phyloP scores from a whole-genome alignment of 2,797 vertebrate genomes.

The Sebastes diaconus region DNA sequence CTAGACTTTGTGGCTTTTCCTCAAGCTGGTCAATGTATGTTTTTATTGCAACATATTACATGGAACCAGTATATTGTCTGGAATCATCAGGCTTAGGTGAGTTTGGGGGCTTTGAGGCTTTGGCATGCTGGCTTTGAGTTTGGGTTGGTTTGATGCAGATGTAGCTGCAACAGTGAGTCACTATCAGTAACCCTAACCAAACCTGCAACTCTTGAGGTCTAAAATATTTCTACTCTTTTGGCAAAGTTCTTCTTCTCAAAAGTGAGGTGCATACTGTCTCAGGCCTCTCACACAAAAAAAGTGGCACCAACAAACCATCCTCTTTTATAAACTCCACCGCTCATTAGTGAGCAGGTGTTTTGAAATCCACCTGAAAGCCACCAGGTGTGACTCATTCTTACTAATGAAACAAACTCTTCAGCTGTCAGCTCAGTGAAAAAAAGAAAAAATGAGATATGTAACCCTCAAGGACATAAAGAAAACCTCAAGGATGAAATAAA shows the following conservation, averaged over 20 bases:
- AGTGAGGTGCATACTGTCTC: neutral
- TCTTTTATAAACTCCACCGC: constrained; percentile 14
- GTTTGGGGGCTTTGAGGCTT: too few species aligned
- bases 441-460: neutral
- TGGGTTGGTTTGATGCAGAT: too few species aligned
- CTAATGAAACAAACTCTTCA: neutral
- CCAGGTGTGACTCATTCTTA: constrained; percentile 12
- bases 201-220: neutral
- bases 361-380: neutral
- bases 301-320: neutral
- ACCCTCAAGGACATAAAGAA: neutral
- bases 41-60: neutral
- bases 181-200: neutral
- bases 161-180: too few species aligned
- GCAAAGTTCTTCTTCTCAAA: neutral
- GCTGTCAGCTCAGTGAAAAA: neutral
- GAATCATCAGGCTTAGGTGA: neutral
- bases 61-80: neutral
- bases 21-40: neutral
- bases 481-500: constrained; percentile 9
- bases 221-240: neutral
- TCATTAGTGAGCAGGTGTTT: constrained; percentile 18
- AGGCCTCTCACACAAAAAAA: neutral
- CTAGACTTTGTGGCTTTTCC: neutral
- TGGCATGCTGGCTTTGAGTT: too few species aligned